Evolutionary conservation across 2,113 vertebrate species (phyloP), one percentile per base, ranked within the genome.

Genomic region (Ceyx cyanopectus): DNA sequence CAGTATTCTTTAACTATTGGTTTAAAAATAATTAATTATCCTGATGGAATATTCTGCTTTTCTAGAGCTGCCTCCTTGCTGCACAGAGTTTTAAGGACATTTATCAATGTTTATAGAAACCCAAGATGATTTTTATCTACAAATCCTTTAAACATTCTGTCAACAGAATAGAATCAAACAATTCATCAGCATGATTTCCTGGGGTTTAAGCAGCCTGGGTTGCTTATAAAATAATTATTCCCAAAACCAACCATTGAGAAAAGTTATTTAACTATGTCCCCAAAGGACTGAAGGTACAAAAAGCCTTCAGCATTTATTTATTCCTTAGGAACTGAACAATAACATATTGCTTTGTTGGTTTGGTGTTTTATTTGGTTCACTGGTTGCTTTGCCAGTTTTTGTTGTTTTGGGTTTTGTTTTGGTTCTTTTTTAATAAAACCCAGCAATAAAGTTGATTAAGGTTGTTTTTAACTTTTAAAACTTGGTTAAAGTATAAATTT

Each of bases 21-120:
- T 68, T 41, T 4, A 15, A 89, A 83, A 75, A 93, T 90, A 93
- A 91, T 58, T 57, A 54, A 90, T 90, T 85, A 85, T 54, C 30
- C 19, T 50, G 67, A 80, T 14, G 62, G 43, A 92, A 73, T 48
- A 48, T 48, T 48, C 21, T 60, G 10, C 22, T 24, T 76, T 24
- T 9, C 26, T 29, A 75, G 3, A 70, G 60, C n/a, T 81, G 19
- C 32, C 23, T 74, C 62, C 43, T 51, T 81, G 24, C 12, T 68
- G 53, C 27, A 78, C 1, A 2, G 0, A 2, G 75, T 51, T 73
- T 86, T 72, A 76, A 45, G 14, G 41, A n/a, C 7, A 87, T 82
- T 53, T 34, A 43, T 65, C 45, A 60, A 19, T 37, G 26, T 73
- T 77, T 54, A 51, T 15, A 24, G 30, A 92, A 80, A 80, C 12